These are phyloP conservation scores for Stercorarius parasiticus DNA, from an alignment of 2,113 vertebrate genomes.

Conservation along the genomic window DNA sequence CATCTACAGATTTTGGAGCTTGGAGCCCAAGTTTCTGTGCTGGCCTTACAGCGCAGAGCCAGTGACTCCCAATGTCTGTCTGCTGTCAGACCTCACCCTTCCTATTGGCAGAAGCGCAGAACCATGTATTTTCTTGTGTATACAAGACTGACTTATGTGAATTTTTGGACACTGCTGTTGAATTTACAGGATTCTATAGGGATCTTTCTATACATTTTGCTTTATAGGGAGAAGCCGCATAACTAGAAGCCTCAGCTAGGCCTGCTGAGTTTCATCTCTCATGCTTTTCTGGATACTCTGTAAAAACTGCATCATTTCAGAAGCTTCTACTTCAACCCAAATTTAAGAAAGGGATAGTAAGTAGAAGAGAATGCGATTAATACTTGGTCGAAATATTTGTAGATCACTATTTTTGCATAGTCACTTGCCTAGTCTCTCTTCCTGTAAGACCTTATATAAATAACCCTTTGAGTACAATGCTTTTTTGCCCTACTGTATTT, in stretches of 20 bases:
- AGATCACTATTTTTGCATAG: background rate
- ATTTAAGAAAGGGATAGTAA: background rate
- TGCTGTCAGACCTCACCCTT: background rate
- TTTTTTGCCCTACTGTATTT: background rate
- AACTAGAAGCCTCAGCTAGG: background rate
- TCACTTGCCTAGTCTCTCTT: background rate
- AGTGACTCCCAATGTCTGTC: background rate
- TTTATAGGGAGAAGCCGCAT: background rate
- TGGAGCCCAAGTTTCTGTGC: background rate
- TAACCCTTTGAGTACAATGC: background rate
- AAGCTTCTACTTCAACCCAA: background rate
- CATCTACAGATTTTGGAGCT: background rate
- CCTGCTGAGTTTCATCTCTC: constrained; percentile 28
- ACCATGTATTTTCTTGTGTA: background rate
- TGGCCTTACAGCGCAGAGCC: background rate
- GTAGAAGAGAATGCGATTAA: background rate
- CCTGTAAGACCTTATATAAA: background rate
- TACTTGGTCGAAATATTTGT: background rate
- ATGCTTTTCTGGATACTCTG: background rate
- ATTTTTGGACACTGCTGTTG: background rate
- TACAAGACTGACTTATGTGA: background rate
- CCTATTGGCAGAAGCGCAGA: background rate
- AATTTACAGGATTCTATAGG: background rate
- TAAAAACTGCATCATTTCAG: background rate
- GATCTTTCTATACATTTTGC: background rate